phyloP scores from a whole-genome alignment of 2,888 invertebrate species.

The Dendrolimus houi region DNA sequence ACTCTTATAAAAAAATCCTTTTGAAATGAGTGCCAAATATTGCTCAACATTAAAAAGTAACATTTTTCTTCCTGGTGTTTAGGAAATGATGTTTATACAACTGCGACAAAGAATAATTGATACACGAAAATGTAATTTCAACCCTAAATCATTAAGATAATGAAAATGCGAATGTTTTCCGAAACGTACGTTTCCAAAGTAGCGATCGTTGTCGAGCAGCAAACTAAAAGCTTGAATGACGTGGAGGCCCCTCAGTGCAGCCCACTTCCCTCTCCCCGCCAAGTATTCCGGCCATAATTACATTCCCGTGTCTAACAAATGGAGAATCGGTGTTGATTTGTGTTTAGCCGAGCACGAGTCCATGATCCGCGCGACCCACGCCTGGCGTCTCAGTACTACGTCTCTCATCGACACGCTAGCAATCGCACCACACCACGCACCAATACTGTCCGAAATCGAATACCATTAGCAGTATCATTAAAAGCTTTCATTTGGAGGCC shows the following conservation, averaged over 20 bases:
- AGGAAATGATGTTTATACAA: no score
- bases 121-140: background rate
- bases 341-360: constrained; percentile 61
- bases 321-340: constrained; percentile 79
- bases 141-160: constrained; percentile 4
- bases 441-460: background rate
- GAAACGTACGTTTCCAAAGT: constrained; percentile 50
- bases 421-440: background rate
- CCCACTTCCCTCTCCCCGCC: constrained; percentile 34
- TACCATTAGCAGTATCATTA: background rate
- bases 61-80: no score
- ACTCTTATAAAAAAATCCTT: no score
- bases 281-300: constrained; percentile 76
- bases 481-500: background rate
- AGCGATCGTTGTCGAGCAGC: constrained; percentile 60
- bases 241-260: constrained; percentile 38
- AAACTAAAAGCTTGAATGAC: constrained; percentile 71
- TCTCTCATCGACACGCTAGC: constrained; percentile 5
- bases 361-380: constrained; percentile 45
- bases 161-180: constrained; percentile 29
- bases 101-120: constrained; percentile 2
- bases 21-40: no score
- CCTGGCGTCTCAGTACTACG: background rate
- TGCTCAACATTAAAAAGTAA: no score
- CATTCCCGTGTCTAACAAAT: constrained; percentile 79